phyloP scores from a whole-genome alignment of 2,888 invertebrate genomes.

The Agrilus cyanescens region DNA sequence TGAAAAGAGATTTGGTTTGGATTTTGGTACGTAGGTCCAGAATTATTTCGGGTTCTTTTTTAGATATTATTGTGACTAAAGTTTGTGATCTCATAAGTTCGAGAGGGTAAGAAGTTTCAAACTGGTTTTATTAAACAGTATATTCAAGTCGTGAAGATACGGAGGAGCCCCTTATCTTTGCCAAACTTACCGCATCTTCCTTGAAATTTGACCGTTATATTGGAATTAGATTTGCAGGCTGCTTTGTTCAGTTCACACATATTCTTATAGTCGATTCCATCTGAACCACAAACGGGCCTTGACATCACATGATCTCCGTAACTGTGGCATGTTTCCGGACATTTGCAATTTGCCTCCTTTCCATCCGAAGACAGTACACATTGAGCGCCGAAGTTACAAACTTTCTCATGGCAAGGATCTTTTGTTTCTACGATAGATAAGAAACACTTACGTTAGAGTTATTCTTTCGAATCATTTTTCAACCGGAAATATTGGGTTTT shows the following conservation, averaged over 20 bases:
- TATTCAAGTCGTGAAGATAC: background rate
- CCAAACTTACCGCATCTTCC: conserved; percentile 74
- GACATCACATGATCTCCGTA: conserved; percentile 76
- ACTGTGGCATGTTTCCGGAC: conserved; percentile 65
- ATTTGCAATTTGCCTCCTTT: conserved; percentile 61
- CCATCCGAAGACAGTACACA: conserved; percentile 59
- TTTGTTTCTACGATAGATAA: conserved; percentile 45
- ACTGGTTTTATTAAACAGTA: too few species aligned
- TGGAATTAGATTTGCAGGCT: conserved; percentile 61
- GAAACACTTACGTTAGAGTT: conserved; percentile 9
- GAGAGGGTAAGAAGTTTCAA: too few species aligned
- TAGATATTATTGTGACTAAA: too few species aligned
- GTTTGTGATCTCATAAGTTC: too few species aligned
- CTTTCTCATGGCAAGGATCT: conserved; percentile 58
- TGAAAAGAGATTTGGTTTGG: too few species aligned
- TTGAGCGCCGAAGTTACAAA: conserved; percentile 57
- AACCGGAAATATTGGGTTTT: background rate
- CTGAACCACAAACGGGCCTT: conserved; percentile 69
- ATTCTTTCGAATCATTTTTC: conserved; percentile 1
- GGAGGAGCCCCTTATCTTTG: background rate
- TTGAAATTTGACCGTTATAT: conserved; percentile 68
- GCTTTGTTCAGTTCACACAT: conserved; percentile 73
- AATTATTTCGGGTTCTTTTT: too few species aligned
- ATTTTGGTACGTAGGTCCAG: too few species aligned
- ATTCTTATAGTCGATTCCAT: conserved; percentile 73